A percentile compares a stretch with the other conserved stretches of the same genome.
These are phyloP conservation scores for Brachionus calyciflorus DNA, from an alignment of 1,140 invertebrate genomes.

Conservation along the genomic window DNA sequence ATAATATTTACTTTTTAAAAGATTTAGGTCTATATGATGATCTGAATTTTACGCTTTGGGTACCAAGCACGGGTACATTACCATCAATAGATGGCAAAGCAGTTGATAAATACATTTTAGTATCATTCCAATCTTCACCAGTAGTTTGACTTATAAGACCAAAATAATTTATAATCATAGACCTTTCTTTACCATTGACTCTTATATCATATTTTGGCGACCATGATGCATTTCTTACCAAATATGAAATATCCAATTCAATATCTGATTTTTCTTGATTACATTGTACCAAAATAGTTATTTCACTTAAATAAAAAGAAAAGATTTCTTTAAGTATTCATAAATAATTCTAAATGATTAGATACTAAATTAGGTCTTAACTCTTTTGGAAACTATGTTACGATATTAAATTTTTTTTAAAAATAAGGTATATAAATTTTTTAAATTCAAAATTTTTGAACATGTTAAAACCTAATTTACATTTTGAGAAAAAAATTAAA, in stretches of 20 bases:
- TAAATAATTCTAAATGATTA: too few species aligned
- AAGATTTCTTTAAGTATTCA: neutral
- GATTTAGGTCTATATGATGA: neutral
- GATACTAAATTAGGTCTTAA: too few species aligned
- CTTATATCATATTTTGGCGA: constrained; percentile 59
- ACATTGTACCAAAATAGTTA: constrained; percentile 52
- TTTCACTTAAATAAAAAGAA: constrained; percentile 49
- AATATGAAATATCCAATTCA: constrained; percentile 54
- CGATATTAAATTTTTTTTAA: too few species aligned
- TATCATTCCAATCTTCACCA: constrained; percentile 62
- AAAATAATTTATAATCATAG: constrained; percentile 58
- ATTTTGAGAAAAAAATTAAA: neutral
- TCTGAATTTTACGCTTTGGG: constrained; percentile 52
- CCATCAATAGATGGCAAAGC: constrained; percentile 60
- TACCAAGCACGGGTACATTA: constrained; percentile 55
- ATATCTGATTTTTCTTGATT: constrained; percentile 49
- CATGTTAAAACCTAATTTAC: neutral
- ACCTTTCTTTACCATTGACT: constrained; percentile 53
- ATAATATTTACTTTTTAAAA: too few species aligned
- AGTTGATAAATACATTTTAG: constrained; percentile 59
- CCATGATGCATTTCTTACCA: constrained; percentile 56
- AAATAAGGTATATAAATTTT: too few species aligned
- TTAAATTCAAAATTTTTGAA: too few species aligned
- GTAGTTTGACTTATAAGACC: constrained; percentile 61
- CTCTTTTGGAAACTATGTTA: too few species aligned